A percentile compares a stretch with the other conserved stretches of the same genome.
phyloP scores from a whole-genome alignment of 1,140 invertebrate genomes.

The Drosophila kikkawai region DNA sequence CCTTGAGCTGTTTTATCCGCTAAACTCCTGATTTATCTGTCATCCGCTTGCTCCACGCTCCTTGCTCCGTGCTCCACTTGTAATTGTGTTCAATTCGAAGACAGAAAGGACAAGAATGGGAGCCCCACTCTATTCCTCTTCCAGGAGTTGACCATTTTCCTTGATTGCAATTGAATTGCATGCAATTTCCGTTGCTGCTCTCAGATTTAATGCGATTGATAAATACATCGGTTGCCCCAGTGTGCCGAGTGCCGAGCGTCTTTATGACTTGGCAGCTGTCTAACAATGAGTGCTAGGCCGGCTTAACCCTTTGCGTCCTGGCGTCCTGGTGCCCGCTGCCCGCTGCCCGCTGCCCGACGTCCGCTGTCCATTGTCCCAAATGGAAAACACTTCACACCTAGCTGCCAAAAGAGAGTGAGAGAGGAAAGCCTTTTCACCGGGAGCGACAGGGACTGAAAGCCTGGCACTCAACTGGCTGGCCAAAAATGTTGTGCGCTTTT shows the following conservation, averaged over 20 bases:
- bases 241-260: conserved; percentile 32
- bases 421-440: conserved; percentile 34
- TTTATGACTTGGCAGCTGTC: conserved; percentile 58
- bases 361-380: conserved; percentile 34
- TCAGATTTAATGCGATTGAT: conserved; percentile 76
- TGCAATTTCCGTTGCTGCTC: conserved; percentile 67
- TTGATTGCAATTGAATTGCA: conserved; percentile 76
- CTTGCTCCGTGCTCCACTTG: not conserved
- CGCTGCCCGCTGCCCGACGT: conserved; percentile 1
- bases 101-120: no score
- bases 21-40: conserved; percentile 51
- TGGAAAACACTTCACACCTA: conserved; percentile 62
- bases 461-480: conserved; percentile 64
- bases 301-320: conserved; percentile 49
- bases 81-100: conserved; percentile 22
- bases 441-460: conserved; percentile 38
- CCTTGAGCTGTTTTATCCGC: conserved; percentile 25
- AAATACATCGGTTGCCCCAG: conserved; percentile 37
- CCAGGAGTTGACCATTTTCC: conserved; percentile 45
- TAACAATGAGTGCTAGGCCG: conserved; percentile 43
- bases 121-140: conserved; percentile 20
- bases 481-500: conserved; percentile 84
- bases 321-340: not conserved
- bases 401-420: conserved; percentile 60
- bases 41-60: conserved; percentile 2